A percentile compares a stretch with the other conserved stretches of the same genome.
Evolutionary conservation across 2,113 vertebrate genomes (phyloP).

Genomic region (Sula dactylatra): DNA sequence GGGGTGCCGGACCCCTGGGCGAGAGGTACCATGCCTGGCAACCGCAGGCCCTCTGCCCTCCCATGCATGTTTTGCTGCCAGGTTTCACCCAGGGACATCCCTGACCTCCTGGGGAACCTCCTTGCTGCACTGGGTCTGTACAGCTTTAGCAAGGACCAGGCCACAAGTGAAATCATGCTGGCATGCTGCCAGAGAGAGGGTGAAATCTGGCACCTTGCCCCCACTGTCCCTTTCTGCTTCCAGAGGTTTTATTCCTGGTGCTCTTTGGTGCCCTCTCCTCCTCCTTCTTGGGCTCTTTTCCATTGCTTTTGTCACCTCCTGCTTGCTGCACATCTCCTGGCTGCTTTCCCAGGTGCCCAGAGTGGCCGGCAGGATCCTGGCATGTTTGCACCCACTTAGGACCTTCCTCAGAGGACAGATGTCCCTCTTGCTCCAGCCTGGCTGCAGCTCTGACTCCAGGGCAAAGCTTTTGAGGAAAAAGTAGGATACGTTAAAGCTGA

Average conservation of each 20-base stretch:
- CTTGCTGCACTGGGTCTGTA: neutral
- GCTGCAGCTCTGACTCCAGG: neutral
- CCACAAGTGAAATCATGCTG: rapidly evolving
- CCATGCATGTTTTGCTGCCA: rapidly evolving
- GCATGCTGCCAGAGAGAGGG: rapidly evolving
- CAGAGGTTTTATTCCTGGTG: neutral
- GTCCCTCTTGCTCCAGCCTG: neutral
- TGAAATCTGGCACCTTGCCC: neutral
- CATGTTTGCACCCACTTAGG: neutral
- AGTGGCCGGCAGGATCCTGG: rapidly evolving
- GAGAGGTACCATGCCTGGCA: neutral
- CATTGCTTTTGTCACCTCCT: neutral
- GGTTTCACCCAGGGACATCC: neutral
- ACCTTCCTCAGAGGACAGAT: neutral
- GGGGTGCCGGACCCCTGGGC: neutral
- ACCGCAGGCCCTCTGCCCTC: too few species aligned
- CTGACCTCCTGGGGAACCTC: neutral
- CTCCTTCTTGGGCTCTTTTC: neutral
- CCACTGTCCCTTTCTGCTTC: neutral
- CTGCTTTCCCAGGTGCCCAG: neutral
- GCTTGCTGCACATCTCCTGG: neutral
- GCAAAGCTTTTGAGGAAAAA: neutral
- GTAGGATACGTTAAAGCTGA: neutral
- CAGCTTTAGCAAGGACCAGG: neutral
- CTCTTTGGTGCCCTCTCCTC: neutral